A percentile compares a stretch with the other conserved stretches of the same genome.
Conservation (phyloP, 1,140 invertebrate species). For the Hyles vespertilio region DNA sequence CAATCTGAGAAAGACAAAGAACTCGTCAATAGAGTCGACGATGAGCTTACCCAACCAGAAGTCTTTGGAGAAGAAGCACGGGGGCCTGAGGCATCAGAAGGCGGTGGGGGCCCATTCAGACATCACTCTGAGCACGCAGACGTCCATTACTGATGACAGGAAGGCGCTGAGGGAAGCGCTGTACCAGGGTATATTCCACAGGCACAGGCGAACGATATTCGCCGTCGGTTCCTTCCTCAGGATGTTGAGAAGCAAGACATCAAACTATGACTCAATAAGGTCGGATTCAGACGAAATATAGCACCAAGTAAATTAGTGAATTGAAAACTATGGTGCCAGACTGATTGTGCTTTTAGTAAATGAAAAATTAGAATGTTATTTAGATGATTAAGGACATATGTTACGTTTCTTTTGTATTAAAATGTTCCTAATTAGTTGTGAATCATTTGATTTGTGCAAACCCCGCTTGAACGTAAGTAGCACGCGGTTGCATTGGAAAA, state of each 20-base stretch:
- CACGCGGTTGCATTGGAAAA: too few species aligned
- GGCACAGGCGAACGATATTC: constrained; percentile 86
- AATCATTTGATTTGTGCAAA: constrained; percentile 7
- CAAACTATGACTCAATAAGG: constrained; percentile 86
- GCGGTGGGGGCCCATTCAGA: constrained; percentile 71
- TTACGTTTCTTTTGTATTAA: constrained; percentile 47
- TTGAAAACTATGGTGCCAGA: constrained; percentile 57
- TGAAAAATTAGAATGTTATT: constrained; percentile 28
- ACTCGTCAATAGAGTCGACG: constrained; percentile 73
- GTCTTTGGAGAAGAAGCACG: constrained; percentile 72
- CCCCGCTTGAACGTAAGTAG: neutral
- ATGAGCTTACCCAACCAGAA: constrained; percentile 75
- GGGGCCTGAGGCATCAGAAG: constrained; percentile 66
- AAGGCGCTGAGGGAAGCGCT: constrained; percentile 85
- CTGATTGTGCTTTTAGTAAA: constrained; percentile 56
- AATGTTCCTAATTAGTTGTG: constrained; percentile 67
- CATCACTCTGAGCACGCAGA: constrained; percentile 70
- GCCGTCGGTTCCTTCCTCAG: constrained; percentile 86
- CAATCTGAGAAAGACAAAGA: constrained; percentile 68
- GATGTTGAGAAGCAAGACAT: constrained; percentile 87
- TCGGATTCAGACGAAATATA: constrained; percentile 75
- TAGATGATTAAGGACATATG: constrained; percentile 16
- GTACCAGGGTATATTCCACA: constrained; percentile 88
- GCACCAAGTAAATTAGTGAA: constrained; percentile 39
- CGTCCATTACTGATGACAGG: constrained; percentile 81